Base-by-base conservation (phyloP, 2,797 vertebrate genomes). In the Anabacerthia variegaticeps region DNA sequence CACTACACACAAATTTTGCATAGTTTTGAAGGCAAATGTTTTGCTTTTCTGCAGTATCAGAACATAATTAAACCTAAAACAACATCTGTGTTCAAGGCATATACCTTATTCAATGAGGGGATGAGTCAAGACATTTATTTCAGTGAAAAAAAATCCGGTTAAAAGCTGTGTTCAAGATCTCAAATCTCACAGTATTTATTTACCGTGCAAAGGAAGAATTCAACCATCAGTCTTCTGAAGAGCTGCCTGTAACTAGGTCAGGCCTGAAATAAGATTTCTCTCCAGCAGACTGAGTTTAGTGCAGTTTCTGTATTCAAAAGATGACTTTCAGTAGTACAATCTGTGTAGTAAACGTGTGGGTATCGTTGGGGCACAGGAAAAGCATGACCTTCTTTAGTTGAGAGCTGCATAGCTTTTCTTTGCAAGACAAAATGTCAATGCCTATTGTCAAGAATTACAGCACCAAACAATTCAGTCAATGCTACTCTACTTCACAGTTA, bases 291-390 rank as follows among this genome's bases (percentile, higher is more conserved):
- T 91, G 93, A 93, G 59, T 76, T 96, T 93, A 96, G 93, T 95
- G 94, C 96, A 96, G 94, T 86, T 95, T 92, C 89, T 91, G 88
- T 91, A 83, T 95, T 89, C 91, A 88, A 54, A 97, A 66, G 88
- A 83, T 95, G 94, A 93, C 92, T 94, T 95, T 97, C 96, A 97
- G 97, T 97, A 97, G 97, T 97, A 96, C 91, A 94, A 95, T 84
- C 68, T 81, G 39, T 67, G 67, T 86, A 92, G 91, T 93, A 96
- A 96, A 95, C 67, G 58, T 75, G 78, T 2, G 16, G 62, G 72
- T 65, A 77, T 34, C 75, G 71, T 36, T 67, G 61, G 89, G 92
- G 83, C 88, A 82, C 74, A 90, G 82, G 62, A 73, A 49, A 84
- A 89, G 75, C 88, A 48, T 36, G 73, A 92, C 86, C 52, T 71